phyloP scores from a whole-genome alignment of 2,888 invertebrate species.

The Cephus nigrinus region DNA sequence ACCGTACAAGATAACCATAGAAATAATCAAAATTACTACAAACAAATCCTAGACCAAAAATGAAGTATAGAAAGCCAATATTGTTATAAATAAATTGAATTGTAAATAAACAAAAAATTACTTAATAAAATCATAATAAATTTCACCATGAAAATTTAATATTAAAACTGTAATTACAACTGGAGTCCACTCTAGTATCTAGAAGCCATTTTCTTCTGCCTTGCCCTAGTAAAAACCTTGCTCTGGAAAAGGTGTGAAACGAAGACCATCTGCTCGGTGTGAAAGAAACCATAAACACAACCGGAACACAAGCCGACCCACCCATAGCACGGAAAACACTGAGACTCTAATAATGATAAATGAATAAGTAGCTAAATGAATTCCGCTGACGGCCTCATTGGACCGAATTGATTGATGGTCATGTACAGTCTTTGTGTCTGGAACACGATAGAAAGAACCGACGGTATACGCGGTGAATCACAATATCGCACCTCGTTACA shows the following conservation, averaged over 20 bases:
- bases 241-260: slow-evolving; percentile 32
- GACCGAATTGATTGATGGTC: slow-evolving; percentile 56
- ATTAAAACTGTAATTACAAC: not conserved
- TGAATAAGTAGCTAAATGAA: slow-evolving; percentile 64
- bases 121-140: not conserved
- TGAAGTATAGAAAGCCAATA: not conserved
- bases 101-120: not conserved
- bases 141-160: not conserved
- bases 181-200: not conserved
- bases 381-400: slow-evolving; percentile 58
- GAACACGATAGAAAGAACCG: slow-evolving; percentile 13
- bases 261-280: slow-evolving; percentile 37
- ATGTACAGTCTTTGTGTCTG: slow-evolving; percentile 29
- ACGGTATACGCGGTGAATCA: slow-evolving; percentile 7
- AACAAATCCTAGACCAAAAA: no score
- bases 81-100: not conserved
- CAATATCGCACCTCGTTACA: slow-evolving; percentile 14
- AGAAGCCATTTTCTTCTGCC: not conserved
- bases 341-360: slow-evolving; percentile 62
- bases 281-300: slow-evolving; percentile 29
- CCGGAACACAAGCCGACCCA: slow-evolving; percentile 11
- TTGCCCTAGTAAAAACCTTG: not conserved
- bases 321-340: slow-evolving; percentile 23
- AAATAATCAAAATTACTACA: not conserved
- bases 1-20: not conserved